These are phyloP conservation scores for Eupithecia abbreviata DNA, from an alignment of 2,888 invertebrate species.

Conservation along the genomic window DNA sequence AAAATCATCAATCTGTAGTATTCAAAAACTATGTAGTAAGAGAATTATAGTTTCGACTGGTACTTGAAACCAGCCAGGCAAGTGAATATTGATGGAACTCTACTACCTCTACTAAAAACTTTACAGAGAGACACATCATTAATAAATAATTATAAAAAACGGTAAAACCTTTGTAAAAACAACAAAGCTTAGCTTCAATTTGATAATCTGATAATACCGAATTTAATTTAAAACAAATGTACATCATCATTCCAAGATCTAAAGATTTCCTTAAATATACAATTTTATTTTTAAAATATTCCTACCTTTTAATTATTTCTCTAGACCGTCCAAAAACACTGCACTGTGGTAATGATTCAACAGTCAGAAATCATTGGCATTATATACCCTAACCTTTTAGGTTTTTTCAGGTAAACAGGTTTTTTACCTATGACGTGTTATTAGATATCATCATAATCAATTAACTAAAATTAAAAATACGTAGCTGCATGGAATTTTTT, in stretches of 20 bases:
- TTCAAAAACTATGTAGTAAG: no score
- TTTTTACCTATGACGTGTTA: conserved; percentile 38
- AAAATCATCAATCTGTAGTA: no score
- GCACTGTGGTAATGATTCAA: conserved; percentile 44
- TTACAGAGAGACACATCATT: no score
- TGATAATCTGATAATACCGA: background rate
- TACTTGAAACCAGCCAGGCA: no score
- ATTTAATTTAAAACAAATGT: background rate
- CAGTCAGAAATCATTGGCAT: conserved; percentile 39
- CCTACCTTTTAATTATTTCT: conserved; percentile 8
- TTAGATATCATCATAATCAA: conserved; percentile 22
- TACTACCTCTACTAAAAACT: background rate
- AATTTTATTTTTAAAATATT: background rate
- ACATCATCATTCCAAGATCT: background rate
- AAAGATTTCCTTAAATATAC: background rate
- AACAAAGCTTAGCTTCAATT: background rate
- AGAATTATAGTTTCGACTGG: no score
- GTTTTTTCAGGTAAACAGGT: conserved; percentile 53
- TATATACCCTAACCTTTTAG: conserved; percentile 52
- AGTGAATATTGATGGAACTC: background rate
- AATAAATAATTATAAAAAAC: background rate
- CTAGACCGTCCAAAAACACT: conserved; percentile 43
- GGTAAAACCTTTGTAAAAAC: background rate
- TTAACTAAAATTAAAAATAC: background rate
- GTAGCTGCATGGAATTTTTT: background rate